Conservation (phyloP, 2,888 invertebrate species). For the Hirudinaria manillensis region DNA sequence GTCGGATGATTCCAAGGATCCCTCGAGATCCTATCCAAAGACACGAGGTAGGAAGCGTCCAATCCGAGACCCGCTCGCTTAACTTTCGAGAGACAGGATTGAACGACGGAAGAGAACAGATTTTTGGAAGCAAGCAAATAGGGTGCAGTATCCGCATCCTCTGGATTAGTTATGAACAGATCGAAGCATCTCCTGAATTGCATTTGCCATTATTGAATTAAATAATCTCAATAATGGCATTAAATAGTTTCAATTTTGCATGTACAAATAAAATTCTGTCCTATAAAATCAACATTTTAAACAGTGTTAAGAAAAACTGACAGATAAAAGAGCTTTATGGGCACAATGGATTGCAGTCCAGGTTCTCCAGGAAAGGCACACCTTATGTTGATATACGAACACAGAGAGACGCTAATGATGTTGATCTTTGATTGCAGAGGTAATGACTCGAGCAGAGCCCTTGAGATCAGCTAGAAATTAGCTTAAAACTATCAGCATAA, state of each 20-base stretch:
- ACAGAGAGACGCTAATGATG: neutral
- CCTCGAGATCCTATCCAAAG: neutral
- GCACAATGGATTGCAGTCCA: neutral
- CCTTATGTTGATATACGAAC: constrained; percentile 1
- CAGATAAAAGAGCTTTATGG: constrained; percentile 14
- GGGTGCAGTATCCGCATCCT: neutral
- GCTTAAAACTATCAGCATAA: too few species aligned
- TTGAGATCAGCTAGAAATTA: too few species aligned
- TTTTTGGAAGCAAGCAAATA: neutral
- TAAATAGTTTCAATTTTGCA: neutral
- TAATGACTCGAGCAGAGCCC: too few species aligned
- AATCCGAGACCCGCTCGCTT: neutral
- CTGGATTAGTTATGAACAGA: neutral
- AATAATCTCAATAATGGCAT: neutral
- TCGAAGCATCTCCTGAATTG: neutral
- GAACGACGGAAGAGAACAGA: neutral
- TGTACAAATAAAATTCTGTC: neutral
- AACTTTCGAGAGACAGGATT: neutral
- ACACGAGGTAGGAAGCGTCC: neutral
- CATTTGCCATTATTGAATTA: neutral
- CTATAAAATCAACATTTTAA: neutral
- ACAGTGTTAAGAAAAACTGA: neutral
- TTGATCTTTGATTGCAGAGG: neutral
- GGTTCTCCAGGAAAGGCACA: neutral
- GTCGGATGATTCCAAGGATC: neutral